Conservation (phyloP, 2,113 vertebrate species). For the Datnioides undecimradiatus region DNA sequence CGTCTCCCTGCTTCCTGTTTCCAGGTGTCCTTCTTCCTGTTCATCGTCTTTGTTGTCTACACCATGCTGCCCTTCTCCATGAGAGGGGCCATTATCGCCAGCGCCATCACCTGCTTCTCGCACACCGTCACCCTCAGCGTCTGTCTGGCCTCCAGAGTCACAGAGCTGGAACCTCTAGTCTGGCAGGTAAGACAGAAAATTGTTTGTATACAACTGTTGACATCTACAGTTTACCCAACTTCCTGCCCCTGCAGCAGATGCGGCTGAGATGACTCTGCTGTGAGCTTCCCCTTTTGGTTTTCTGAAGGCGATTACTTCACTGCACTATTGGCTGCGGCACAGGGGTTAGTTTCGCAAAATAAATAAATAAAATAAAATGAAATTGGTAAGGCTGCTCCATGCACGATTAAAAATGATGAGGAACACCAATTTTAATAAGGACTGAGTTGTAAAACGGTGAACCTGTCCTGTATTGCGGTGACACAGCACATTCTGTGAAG, state of each 20-base stretch:
- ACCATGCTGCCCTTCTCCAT: constrained; percentile 99
- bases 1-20: background rate
- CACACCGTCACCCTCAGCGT: constrained; percentile 94
- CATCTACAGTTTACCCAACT: background rate
- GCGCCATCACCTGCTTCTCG: constrained; percentile 91
- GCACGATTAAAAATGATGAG: constrained; percentile 30
- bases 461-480: background rate
- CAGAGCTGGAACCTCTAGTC: constrained; percentile 88
- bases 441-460: constrained; percentile 34
- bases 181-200: constrained; percentile 88
- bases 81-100: constrained; percentile 93
- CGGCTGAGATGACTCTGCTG: background rate
- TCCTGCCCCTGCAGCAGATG: background rate
- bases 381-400: background rate
- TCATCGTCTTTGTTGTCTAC: constrained; percentile 98
- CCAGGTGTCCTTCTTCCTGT: constrained; percentile 98
- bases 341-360: background rate
- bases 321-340: background rate
- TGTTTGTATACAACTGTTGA: background rate
- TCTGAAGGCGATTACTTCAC: background rate
- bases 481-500: constrained; percentile 27
- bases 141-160: constrained; percentile 85
- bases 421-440: constrained; percentile 21
- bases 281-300: background rate
- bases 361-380: too few species aligned